Conservation (phyloP, 2,797 vertebrate species). For the Thaleichthys pacificus region DNA sequence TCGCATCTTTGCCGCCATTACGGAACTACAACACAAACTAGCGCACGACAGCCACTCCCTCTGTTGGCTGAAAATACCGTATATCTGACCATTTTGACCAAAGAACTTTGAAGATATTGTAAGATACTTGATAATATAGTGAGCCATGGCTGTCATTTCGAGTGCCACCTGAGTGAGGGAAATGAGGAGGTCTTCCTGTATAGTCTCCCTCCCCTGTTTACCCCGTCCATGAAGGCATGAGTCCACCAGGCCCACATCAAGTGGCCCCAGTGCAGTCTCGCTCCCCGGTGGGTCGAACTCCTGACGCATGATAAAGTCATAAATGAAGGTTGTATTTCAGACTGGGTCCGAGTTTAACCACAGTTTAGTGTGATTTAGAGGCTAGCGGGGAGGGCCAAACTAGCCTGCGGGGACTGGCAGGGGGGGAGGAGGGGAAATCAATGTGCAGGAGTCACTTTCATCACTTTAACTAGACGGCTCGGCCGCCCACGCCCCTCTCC, state of each 20-base stretch:
- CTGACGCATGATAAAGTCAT: conserved; percentile 52
- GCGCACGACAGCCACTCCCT: too few species aligned
- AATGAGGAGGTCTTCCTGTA: background rate
- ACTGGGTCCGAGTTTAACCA: conserved; percentile 51
- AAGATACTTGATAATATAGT: too few species aligned
- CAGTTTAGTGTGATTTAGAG: conserved; percentile 70
- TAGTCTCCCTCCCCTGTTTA: background rate
- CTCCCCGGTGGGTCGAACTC: conserved; percentile 6
- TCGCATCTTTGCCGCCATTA: too few species aligned
- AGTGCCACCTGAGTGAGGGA: background rate
- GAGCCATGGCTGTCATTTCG: background rate
- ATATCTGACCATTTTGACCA: too few species aligned
- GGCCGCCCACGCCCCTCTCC: conserved; percentile 62
- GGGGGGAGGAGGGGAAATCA: conserved; percentile 70
- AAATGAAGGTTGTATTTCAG: conserved; percentile 45
- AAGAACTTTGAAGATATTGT: too few species aligned
- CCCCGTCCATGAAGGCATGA: background rate
- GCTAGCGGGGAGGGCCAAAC: conserved; percentile 36
- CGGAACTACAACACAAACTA: too few species aligned
- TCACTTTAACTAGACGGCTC: conserved; percentile 77
- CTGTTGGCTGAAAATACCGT: too few species aligned
- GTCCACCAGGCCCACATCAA: conserved; percentile 31
- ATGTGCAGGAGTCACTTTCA: conserved; percentile 75
- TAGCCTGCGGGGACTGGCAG: conserved; percentile 43
- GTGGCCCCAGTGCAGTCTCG: conserved; percentile 11